Base-by-base conservation (phyloP, 1,140 invertebrate species). In the Procambarus virginalis region DNA sequence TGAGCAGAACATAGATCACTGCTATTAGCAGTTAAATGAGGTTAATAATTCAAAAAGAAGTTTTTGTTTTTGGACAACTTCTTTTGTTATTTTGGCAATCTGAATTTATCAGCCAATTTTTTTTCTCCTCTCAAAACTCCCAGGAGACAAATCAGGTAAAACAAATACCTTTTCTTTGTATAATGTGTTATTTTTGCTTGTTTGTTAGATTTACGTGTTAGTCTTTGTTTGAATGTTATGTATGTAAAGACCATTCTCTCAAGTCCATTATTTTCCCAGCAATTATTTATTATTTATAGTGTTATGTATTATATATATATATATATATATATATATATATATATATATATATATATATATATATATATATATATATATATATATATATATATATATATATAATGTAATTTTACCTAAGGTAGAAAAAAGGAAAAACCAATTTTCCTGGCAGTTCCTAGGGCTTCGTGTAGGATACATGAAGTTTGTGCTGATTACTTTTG, bases 91-190 rank as follows among this genome's bases (percentile, higher is more conserved):
- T 73, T 73, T 73, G 68, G n/a, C 6, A 20, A 34, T 34, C 64
- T 88, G 75, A 83, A 89, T 83, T 83, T 58, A 84, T 89, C n/a
- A 81, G 82, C 17, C 68, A 80, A 60, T 89, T 89, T 89, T 82
- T 84, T 49, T 80, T 58, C 48, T 89, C 34, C 81, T 77, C 60
- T 68, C 85, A 80, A 77, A 83, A 64, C 87, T 51, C 58, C 51
- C 87, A 89, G 87, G 87, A 89, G 87, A 77, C 87, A 89, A 89
- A 89, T 89, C 81, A 89, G 87, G 87, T 89, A 89, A 89, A 89
- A 83, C 70, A 51, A 48, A 77, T 34, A 55, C 34, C 51, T 77
- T 77, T n/a, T 34, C 20, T 84, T 17, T 80, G 79, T 64, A 51
- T 58, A 88, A 70, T 55, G 70, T 77, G 45, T 55, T 79, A n/a